phyloP scores from a whole-genome alignment of 2,113 vertebrate species.

The Muscicapa adusta region DNA sequence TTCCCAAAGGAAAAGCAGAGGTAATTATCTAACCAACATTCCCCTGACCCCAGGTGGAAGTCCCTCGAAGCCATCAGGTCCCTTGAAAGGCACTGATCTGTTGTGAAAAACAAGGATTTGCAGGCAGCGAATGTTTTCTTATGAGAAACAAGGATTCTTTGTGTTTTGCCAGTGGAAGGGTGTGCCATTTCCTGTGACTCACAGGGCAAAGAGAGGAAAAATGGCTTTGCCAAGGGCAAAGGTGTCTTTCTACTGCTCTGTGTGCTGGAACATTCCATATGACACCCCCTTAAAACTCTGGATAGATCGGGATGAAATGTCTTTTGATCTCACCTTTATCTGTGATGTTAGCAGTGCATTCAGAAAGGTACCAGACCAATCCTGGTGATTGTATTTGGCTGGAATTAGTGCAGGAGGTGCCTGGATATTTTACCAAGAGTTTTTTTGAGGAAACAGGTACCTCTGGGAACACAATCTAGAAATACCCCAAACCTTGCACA shows the following conservation, averaged over 20 bases:
- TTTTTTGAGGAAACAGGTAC: neutral
- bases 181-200: neutral
- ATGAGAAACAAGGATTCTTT: neutral
- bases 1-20: neutral
- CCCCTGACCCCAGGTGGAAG: neutral
- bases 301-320: neutral
- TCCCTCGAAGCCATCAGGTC: neutral
- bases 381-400: neutral
- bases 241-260: neutral
- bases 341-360: neutral
- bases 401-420: neutral
- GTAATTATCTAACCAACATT: neutral
- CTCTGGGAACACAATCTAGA: neutral
- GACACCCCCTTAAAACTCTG: neutral
- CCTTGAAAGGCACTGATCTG: neutral
- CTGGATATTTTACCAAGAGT: neutral
- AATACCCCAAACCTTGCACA: neutral
- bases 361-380: neutral
- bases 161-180: neutral
- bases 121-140: neutral
- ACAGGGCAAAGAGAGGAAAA: neutral
- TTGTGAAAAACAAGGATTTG: neutral
- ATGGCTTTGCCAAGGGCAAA: neutral
- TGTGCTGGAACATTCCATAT: neutral
- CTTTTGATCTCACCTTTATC: neutral